Evolutionary conservation across 2,797 vertebrate genomes (phyloP).

Genomic region (Chaetodon trifasciatus): DNA sequence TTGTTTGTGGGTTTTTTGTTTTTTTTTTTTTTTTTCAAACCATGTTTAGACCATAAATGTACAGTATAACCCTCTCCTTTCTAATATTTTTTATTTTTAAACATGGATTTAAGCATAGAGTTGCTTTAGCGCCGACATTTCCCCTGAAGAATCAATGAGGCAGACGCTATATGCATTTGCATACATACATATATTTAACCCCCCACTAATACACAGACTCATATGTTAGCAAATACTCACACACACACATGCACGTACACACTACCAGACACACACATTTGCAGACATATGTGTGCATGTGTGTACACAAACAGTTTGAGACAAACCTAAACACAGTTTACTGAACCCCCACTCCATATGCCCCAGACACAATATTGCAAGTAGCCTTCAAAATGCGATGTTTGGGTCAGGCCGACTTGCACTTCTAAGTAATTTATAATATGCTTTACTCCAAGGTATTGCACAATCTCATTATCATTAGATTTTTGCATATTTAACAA

Average conservation of each 20-base stretch:
- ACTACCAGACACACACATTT: slow-evolving; percentile 36
- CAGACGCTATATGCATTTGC: slow-evolving; percentile 70
- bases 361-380: slow-evolving; percentile 84
- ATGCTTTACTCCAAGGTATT: slow-evolving; percentile 97
- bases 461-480: slow-evolving; percentile 99
- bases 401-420: slow-evolving; percentile 94
- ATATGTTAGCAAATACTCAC: slow-evolving; percentile 54
- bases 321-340: slow-evolving; percentile 62
- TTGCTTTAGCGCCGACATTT: slow-evolving; percentile 38
- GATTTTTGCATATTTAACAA: slow-evolving; percentile 99
- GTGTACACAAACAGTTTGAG: slow-evolving; percentile 60
- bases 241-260: slow-evolving; percentile 32
- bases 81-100: background rate
- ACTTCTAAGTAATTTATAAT: slow-evolving; percentile 99
- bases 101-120: background rate
- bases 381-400: slow-evolving; percentile 87
- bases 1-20: too few species aligned
- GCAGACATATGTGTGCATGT: slow-evolving; percentile 65
- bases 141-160: slow-evolving; percentile 59
- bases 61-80: background rate
- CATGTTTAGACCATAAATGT: background rate
- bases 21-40: background rate
- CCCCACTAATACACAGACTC: slow-evolving; percentile 63
- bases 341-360: slow-evolving; percentile 69
- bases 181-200: slow-evolving; percentile 76